Base-by-base conservation (phyloP, 2,113 vertebrate species). In the Phalacrocorax brasilianus region DNA sequence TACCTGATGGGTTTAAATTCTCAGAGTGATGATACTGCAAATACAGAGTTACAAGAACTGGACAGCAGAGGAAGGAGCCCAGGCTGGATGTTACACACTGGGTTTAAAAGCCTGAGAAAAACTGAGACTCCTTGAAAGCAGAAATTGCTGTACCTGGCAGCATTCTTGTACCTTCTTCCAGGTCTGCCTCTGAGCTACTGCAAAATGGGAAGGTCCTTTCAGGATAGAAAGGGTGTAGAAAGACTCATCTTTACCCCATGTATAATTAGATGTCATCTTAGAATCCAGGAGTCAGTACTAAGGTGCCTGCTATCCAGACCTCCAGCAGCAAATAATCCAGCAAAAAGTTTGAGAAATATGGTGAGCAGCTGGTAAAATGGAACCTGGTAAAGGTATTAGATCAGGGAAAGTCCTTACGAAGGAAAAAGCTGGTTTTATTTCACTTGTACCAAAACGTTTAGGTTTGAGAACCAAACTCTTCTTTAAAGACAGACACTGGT, bases 181-280 rank as follows among this genome's bases (percentile, higher is more conserved):
- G 56, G 35, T 22, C 32, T 80, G 16, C 27, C 19, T 44, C 40
- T 35, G 30, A 42, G 28, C 12, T 24, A 9, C 11, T 40, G n/a
- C 8, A 44, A 45, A 59, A 65, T 9, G 8, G 24, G 40, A 72
- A 65, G 23, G 45, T 42, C 11, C 15, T 12, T 33, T 77, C 38
- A 17, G 44, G 33, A 23, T 14, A 42, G 78, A 42, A 77, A 21
- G 19, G 7, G 20, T 33, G n/a, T 52, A n/a, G 65, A 44, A 77
- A 55, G 24, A 12, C 12, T 61, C 8, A 0, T 32, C 32, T 38
- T 45, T 53, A 50, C 5, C 5, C 44, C 5, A 4, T 1, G 16
- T 35, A 22, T 45, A 38, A 38, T 24, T 38, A 74, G n/a, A 10
- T 56, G 53, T 26, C 18, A 45, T 40, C 47, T 67, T 30, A 4